Base-by-base conservation (phyloP, 2,113 vertebrate species). In the Syngnathus floridae region DNA sequence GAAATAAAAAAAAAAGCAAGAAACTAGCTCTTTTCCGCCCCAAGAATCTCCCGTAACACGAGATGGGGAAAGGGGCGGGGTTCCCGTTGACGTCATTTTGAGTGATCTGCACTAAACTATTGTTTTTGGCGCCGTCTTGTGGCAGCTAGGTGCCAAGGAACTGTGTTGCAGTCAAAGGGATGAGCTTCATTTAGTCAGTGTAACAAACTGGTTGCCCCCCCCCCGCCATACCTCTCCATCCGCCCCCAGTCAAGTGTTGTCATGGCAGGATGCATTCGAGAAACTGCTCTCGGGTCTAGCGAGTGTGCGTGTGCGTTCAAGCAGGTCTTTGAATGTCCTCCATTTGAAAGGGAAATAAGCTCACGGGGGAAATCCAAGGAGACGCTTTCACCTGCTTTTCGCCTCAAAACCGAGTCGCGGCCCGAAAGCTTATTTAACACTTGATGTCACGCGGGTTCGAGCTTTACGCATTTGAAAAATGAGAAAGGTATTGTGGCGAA, bases 401-500 rank as follows among this genome's bases (percentile, higher is more conserved):
- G 73, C 77, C 73, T 68, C 83, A 84, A 89, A 87, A 90, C 82
- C 79, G 0, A 67, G 74, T 82, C 86, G 74, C 65, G 48, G 67
- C 78, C 80, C 79, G 60, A 46, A 70, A 86, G 85, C 86, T 89
- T 89, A 90, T 90, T 90, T 89, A 89, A 89, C 87, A 87, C 80
- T 87, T 80, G 79, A 86, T 85, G 86, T 86, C 87, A 83, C 87
- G 86, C 87, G 75, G 82, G 85, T 82, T 65, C 82, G 79, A 77
- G 81, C 83, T 87, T 90, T 84, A 83, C 71, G 86, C 77, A 80
- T 85, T 85, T 87, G 88, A 87, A 89, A 90, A 91, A 90, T 88
- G 84, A 31, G 85, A 86, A 89, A 89, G 86, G 45, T 80, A 60
- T 21, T n/a, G 37, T 41, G 19, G n/a, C 37, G 36, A 21, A 22